These are phyloP conservation scores for Pavo muticus DNA, from an alignment of 2,113 vertebrate genomes.

Conservation along the genomic window DNA sequence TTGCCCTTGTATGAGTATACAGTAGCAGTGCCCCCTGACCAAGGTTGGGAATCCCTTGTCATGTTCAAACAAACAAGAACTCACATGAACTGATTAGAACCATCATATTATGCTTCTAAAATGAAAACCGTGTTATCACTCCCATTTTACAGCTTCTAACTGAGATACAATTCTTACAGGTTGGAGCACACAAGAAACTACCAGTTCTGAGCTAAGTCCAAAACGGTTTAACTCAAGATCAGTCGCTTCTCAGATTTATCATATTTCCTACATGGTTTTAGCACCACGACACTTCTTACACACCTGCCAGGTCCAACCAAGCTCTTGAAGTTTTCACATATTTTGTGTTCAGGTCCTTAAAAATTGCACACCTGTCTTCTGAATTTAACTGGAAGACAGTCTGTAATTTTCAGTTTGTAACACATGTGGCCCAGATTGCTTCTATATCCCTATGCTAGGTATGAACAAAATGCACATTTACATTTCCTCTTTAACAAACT, in stretches of 20 bases:
- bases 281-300: too few species aligned
- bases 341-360: not conserved
- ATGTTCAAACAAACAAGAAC: not conserved
- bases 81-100: not conserved
- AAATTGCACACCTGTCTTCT: not conserved
- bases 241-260: not conserved
- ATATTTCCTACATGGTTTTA: not conserved
- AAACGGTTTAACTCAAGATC: not conserved
- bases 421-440: not conserved
- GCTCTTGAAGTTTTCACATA: not conserved
- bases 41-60: not conserved
- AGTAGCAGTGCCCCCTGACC: rapidly evolving
- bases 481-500: not conserved
- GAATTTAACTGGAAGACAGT: not conserved
- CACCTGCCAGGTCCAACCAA: not conserved
- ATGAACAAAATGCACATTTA: not conserved
- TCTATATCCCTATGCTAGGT: not conserved
- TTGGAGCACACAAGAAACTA: not conserved
- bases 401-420: not conserved
- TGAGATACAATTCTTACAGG: not conserved
- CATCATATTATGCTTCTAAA: not conserved
- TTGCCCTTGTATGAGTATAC: not conserved
- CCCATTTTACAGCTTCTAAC: not conserved
- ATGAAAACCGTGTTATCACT: not conserved
- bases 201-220: not conserved